phyloP scores from a whole-genome alignment of 2,888 invertebrate species.

The Diarsia brunnea region DNA sequence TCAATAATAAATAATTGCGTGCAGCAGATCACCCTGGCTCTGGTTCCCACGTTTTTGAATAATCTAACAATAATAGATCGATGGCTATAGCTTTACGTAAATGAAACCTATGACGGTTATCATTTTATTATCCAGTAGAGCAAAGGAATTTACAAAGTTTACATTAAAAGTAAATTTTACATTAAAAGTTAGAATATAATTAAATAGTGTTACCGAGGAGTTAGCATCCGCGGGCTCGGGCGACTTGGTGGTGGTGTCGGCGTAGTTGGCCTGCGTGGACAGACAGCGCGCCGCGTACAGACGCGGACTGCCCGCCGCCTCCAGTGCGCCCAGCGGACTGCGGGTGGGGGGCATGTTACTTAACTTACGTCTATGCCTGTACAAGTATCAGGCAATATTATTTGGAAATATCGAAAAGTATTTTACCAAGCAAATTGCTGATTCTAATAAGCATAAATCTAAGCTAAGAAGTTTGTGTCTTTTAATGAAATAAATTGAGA shows the following conservation, averaged over 20 bases:
- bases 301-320: conserved; percentile 73
- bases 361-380: background rate
- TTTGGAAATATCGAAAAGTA: background rate
- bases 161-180: background rate
- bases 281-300: conserved; percentile 65
- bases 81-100: background rate
- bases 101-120: background rate
- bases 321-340: conserved; percentile 91
- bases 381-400: background rate
- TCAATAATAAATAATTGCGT: background rate
- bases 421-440: background rate
- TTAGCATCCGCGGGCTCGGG: conserved; percentile 85
- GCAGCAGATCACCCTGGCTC: background rate
- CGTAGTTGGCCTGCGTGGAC: conserved; percentile 75
- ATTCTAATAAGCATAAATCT: background rate
- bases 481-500: background rate
- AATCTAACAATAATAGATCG: background rate
- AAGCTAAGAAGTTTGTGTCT: background rate
- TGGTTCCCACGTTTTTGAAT: background rate
- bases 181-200: background rate
- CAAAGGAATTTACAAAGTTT: background rate
- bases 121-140: background rate
- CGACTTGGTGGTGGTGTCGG: conserved; percentile 87
- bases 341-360: background rate
- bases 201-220: conserved; percentile 78